A percentile compares a stretch with the other conserved stretches of the same genome.
Conservation (phyloP, 2,888 invertebrate species). For the Cetonia aurata region DNA sequence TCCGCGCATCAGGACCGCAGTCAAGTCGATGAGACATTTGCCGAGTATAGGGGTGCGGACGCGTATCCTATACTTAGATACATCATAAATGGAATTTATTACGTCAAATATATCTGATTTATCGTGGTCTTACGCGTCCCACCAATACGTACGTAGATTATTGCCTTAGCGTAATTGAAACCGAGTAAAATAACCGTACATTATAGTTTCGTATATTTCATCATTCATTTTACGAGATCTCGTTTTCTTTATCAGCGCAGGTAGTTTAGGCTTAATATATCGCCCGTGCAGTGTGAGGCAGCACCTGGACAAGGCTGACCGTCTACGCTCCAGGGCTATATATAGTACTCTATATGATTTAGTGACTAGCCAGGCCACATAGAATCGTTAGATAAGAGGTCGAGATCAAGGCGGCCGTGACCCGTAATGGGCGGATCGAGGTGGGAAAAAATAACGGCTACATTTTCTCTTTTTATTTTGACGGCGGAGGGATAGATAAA, state of each 20-base stretch:
- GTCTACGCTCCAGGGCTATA: slow-evolving; percentile 1
- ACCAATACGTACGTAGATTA: not conserved
- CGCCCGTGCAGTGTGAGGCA: slow-evolving; percentile 21
- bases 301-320: slow-evolving; percentile 24
- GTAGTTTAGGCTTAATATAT: not conserved
- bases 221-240: not conserved
- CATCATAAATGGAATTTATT: slow-evolving; percentile 53
- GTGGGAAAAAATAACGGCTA: slow-evolving; percentile 60
- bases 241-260: too few relatives aligned
- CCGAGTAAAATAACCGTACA: not conserved
- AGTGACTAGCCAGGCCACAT: slow-evolving; percentile 60
- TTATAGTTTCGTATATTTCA: not conserved
- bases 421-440: slow-evolving; percentile 56
- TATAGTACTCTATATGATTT: slow-evolving; percentile 57
- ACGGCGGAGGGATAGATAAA: slow-evolving; percentile 55
- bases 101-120: slow-evolving; percentile 51
- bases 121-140: slow-evolving; percentile 19
- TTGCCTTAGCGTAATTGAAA: slow-evolving; percentile 22
- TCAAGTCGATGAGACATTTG: slow-evolving; percentile 29
- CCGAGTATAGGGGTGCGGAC: slow-evolving; percentile 10
- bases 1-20: slow-evolving; percentile 29
- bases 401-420: slow-evolving; percentile 59
- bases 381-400: slow-evolving; percentile 58
- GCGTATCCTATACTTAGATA: slow-evolving; percentile 29
- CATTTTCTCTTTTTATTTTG: slow-evolving; percentile 51